Percentiles rank a stretch among this genome's conserved stretches.
Conservation (phyloP, 2,113 vertebrate species). For the Cynocephalus volans region DNA sequence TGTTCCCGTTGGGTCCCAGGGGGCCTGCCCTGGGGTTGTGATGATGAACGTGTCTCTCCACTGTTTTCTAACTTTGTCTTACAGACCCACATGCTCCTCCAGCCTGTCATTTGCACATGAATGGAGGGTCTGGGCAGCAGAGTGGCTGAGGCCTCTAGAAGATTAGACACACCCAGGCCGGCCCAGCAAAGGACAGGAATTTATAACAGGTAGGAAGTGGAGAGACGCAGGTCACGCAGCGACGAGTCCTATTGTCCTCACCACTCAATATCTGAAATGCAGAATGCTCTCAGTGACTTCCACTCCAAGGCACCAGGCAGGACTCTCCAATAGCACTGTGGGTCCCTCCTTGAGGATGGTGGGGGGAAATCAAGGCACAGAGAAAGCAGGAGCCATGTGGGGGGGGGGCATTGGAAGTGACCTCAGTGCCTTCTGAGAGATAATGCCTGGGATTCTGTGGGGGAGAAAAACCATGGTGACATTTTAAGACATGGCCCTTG, state of each 20-base stretch:
- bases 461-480: not conserved
- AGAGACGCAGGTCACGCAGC: no score
- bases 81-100: constrained; percentile 28
- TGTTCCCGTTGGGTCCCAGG: constrained; percentile 72
- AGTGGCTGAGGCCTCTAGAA: constrained; percentile 53
- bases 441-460: not conserved
- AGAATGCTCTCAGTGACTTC: not conserved
- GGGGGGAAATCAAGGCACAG: not conserved
- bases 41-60: constrained; percentile 20
- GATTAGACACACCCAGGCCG: not conserved
- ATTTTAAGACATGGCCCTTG: not conserved
- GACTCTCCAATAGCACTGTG: not conserved
- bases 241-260: not conserved
- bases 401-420: not conserved
- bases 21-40: constrained; percentile 56
- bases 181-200: not conserved
- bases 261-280: not conserved
- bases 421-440: not conserved
- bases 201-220: not conserved
- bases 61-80: constrained; percentile 53
- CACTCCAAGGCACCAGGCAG: not conserved
- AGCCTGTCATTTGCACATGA: constrained; percentile 83
- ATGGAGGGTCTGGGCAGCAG: not conserved
- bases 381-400: not conserved
- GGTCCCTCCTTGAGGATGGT: not conserved